Base-by-base conservation (phyloP, 2,113 vertebrate genomes). In the Lepus timidus region DNA sequence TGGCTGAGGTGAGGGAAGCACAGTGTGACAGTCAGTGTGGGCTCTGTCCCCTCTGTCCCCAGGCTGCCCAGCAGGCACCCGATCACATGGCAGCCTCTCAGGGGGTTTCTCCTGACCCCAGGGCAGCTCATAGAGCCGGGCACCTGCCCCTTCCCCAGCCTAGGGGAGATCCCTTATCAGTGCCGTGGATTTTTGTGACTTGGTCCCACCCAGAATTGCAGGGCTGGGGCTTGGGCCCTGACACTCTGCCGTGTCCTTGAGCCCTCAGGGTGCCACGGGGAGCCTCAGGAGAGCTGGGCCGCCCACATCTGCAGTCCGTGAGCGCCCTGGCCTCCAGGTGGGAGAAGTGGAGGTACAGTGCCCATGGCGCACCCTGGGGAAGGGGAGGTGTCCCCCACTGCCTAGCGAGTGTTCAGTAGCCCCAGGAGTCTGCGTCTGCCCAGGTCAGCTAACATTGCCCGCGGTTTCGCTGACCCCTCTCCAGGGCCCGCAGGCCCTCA, bases 351-450 rank as follows among this genome's bases (percentile, higher is more conserved):
- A 86, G 89, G 85, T 17, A 81, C 52, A 13, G 25, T 1, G 16
- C 4, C 44, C 22, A 19, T 31, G 0, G 29, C 0, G 12, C 71
- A 89, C 78, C 92, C 62, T 22, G n/a, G 75, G 88, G 83, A 83
- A 44, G 88, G 80, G 93, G 80, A 39, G 19, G 33, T 2, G 55
- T 5, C 19, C 55, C 55, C 55, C 55, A 58, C 19, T 5, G 12
- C 55, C 19, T 14, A 58, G 55, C 44, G 44, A 44, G 44, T 44
- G 44, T 6, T 44, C 44, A 44, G 44, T 44, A 36, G 64, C 61
- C 84, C 79, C n/a, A 49, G 79, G 85, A 92, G 83, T 27, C 19
- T 52, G 73, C 68, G 67, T 73, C 64, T 36, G 22, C 58, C n/a
- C 52, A 90, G 92, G 90, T 89, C 85, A 85, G 84, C 82, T 67